Evolutionary conservation across 2,888 invertebrate species (phyloP).

Genomic region (Cremastinae sp.): DNA sequence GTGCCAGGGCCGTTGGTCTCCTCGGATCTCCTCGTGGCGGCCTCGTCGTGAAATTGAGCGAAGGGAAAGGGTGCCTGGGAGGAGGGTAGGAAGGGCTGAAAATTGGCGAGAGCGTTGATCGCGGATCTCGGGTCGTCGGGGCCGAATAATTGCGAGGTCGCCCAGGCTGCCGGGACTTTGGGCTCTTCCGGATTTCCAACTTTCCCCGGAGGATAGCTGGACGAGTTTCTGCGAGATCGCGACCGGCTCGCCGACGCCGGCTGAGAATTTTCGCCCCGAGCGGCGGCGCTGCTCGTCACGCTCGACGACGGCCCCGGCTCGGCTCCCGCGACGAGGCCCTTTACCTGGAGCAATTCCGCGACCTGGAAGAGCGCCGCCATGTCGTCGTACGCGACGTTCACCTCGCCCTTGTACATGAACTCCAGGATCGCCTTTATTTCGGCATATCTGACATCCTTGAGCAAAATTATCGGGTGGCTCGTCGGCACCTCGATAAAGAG

Average conservation of each 20-base stretch:
- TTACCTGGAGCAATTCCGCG: constrained; percentile 84
- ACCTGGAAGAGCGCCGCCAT: constrained; percentile 83
- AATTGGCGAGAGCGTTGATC: constrained; percentile 16
- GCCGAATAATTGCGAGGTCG: constrained; percentile 79
- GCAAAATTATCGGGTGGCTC: constrained; percentile 84
- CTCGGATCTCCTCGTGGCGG: neutral
- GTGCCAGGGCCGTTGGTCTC: neutral
- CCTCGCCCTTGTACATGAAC: constrained; percentile 96
- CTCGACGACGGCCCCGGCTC: constrained; percentile 66
- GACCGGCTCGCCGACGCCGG: constrained; percentile 78
- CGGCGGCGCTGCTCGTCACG: constrained; percentile 56
- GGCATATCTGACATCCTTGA: constrained; percentile 85
- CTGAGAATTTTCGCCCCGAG: constrained; percentile 41
- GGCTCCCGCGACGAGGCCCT: constrained; percentile 83
- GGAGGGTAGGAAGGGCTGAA: constrained; percentile 3
- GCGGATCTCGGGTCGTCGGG: constrained; percentile 76
- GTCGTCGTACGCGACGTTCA: constrained; percentile 93
- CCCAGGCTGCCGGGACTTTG: constrained; percentile 79
- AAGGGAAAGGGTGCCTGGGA: constrained; percentile 20
- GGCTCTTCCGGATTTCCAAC: constrained; percentile 25
- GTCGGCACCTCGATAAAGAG: constrained; percentile 84
- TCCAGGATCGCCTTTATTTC: constrained; percentile 91
- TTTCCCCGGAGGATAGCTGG: constrained; percentile 61
- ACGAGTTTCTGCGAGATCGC: constrained; percentile 74
- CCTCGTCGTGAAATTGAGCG: constrained; percentile 29